A percentile compares a stretch with the other conserved stretches of the same genome.
These are phyloP conservation scores for Anastrepha ludens DNA, from an alignment of 1,140 invertebrate genomes.

Conservation along the genomic window DNA sequence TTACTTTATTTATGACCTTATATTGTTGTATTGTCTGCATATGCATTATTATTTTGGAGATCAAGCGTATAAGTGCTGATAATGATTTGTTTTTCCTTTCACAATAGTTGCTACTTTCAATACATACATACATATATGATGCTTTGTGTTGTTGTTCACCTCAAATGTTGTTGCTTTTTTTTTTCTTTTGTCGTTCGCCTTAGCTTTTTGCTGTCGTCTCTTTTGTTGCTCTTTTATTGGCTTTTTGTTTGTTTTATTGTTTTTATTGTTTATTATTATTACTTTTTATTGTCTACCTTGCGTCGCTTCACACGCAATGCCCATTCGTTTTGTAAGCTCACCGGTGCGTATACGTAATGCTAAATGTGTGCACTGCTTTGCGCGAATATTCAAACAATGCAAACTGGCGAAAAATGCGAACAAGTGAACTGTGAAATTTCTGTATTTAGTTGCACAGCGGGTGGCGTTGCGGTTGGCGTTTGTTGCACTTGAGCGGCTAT, in stretches of 20 bases:
- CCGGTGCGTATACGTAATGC: conserved; percentile 46
- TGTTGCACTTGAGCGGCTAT: conserved; percentile 40
- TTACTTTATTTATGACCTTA: neutral
- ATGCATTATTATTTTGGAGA: conserved; percentile 5
- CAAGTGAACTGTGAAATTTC: conserved; percentile 41
- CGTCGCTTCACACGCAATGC: conserved; percentile 19
- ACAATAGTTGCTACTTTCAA: conserved; percentile 14
- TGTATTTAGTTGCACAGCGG: conserved; percentile 33
- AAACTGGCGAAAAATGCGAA: conserved; percentile 31
- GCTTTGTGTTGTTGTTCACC: neutral
- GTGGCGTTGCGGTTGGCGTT: conserved; percentile 24
- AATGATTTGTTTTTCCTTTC: conserved; percentile 8
- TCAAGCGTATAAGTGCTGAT: neutral
- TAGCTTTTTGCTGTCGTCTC: neutral
- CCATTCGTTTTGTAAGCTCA: neutral
- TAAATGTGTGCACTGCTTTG: neutral
- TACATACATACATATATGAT: neutral
- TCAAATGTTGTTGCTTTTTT: neutral
- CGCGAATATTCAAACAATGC: neutral
- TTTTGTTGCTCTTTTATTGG: conserved; percentile 33
- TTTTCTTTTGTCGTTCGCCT: neutral
- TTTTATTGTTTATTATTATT: conserved; percentile 10
- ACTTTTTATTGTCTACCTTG: conserved; percentile 19
- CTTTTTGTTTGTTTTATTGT: conserved; percentile 11
- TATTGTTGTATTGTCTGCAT: conserved; percentile 19